These are phyloP conservation scores for Eonycteris spelaea DNA, from an alignment of 2,113 vertebrate genomes.

Conservation along the genomic window DNA sequence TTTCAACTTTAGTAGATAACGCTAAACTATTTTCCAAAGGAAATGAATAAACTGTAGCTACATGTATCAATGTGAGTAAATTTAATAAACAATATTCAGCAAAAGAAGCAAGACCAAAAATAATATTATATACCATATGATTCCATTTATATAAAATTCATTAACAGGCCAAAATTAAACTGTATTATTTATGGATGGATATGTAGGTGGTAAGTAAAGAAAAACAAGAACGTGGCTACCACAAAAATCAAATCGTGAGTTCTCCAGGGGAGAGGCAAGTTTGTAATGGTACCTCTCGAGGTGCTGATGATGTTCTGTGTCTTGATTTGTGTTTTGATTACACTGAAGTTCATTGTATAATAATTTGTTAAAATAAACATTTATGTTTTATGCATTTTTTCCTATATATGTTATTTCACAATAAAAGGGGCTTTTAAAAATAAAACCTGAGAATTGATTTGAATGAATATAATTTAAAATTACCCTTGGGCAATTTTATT, in stretches of 20 bases:
- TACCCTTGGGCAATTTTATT: not conserved
- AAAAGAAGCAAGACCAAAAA: not conserved
- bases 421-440: not conserved
- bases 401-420: not conserved
- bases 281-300: not conserved
- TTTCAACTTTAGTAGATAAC: not conserved
- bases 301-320: not conserved
- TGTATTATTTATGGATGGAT: not conserved
- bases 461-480: slow-evolving; percentile 19
- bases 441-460: slow-evolving; percentile 19
- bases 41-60: not conserved
- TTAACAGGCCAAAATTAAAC: not conserved
- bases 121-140: not conserved
- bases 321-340: slow-evolving; percentile 13
- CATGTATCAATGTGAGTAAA: not conserved
- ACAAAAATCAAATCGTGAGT: not conserved
- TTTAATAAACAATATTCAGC: not conserved
- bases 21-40: not conserved
- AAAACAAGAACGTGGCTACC: not conserved
- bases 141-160: not conserved
- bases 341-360: not conserved
- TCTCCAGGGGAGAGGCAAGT: not conserved
- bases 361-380: not conserved
- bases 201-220: not conserved
- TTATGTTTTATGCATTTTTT: slow-evolving; percentile 9